Percentiles rank a stretch among this genome's conserved stretches.
These are phyloP conservation scores for Pristionchus pacificus DNA, from an alignment of 1,140 invertebrate species.

Conservation along the genomic window DNA sequence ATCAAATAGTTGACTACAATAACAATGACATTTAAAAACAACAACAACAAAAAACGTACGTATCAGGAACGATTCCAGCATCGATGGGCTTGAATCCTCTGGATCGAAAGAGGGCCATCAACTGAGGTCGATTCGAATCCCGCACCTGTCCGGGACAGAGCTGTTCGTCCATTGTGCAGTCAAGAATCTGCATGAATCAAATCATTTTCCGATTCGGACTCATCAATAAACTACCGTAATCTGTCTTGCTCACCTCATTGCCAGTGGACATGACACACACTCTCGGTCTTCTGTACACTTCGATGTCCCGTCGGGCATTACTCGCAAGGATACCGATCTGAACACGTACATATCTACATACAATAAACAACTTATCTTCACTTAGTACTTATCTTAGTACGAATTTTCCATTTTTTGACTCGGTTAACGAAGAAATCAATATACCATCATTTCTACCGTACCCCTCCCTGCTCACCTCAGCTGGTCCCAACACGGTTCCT, in stretches of 20 bases:
- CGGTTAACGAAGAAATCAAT: neutral
- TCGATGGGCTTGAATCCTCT: slow-evolving; percentile 14
- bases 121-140: slow-evolving; percentile 26
- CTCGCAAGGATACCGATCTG: neutral
- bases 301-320: neutral
- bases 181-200: slow-evolving; percentile 12
- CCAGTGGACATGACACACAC: slow-evolving; percentile 23
- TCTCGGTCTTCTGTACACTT: slow-evolving; percentile 20
- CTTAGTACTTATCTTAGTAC: too few species aligned
- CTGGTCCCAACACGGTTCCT: slow-evolving; percentile 13
- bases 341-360: neutral
- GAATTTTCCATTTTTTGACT: too few species aligned
- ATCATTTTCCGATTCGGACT: neutral
- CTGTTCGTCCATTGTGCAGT: neutral
- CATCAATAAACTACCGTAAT: neutral
- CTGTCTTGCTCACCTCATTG: slow-evolving; percentile 16
- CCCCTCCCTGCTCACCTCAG: too few species aligned
- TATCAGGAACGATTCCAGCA: slow-evolving; percentile 10
- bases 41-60: neutral
- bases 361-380: too few species aligned
- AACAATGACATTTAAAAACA: neutral
- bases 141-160: slow-evolving; percentile 3
- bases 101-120: slow-evolving; percentile 12
- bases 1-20: neutral
- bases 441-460: too few species aligned